Percentiles rank a stretch among this genome's conserved stretches.
phyloP scores from a whole-genome alignment of 2,113 vertebrate genomes.

The Python bivittatus region DNA sequence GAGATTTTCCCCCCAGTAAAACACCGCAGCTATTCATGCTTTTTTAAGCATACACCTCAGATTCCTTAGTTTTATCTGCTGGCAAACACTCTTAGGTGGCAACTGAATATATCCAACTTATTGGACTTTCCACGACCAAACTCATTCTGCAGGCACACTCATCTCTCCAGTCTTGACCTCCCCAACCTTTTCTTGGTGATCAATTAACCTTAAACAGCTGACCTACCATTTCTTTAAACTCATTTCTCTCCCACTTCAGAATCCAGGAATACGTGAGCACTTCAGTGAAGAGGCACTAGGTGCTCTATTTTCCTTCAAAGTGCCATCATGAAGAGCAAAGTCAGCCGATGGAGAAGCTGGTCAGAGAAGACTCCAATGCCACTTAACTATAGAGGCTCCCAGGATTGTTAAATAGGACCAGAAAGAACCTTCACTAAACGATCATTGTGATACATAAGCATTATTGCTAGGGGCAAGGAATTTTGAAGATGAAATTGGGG shows the following conservation, averaged over 20 bases:
- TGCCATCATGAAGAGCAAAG: constrained; percentile 43
- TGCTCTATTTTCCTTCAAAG: constrained; percentile 60
- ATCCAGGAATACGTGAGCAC: constrained; percentile 39
- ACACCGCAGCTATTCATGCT: neutral
- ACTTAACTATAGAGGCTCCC: constrained; percentile 37
- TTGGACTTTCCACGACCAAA: neutral
- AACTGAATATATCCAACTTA: neutral
- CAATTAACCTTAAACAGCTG: constrained; percentile 33
- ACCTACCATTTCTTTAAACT: constrained; percentile 26
- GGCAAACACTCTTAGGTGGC: neutral
- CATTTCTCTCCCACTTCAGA: constrained; percentile 33
- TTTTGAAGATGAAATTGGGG: neutral
- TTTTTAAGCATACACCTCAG: neutral
- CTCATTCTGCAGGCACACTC: neutral
- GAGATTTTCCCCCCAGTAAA: neutral
- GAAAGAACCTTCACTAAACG: constrained; percentile 46
- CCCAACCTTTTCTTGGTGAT: constrained; percentile 32
- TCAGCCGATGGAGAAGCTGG: constrained; percentile 28
- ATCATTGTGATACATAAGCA: constrained; percentile 33
- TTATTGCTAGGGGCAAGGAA: constrained; percentile 55
- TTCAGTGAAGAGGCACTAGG: constrained; percentile 40
- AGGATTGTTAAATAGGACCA: constrained; percentile 50
- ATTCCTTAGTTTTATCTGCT: neutral
- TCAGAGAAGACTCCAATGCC: constrained; percentile 15
- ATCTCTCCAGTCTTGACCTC: neutral